phyloP scores from a whole-genome alignment of 2,113 vertebrate species.

The Elephantulus edwardii region DNA sequence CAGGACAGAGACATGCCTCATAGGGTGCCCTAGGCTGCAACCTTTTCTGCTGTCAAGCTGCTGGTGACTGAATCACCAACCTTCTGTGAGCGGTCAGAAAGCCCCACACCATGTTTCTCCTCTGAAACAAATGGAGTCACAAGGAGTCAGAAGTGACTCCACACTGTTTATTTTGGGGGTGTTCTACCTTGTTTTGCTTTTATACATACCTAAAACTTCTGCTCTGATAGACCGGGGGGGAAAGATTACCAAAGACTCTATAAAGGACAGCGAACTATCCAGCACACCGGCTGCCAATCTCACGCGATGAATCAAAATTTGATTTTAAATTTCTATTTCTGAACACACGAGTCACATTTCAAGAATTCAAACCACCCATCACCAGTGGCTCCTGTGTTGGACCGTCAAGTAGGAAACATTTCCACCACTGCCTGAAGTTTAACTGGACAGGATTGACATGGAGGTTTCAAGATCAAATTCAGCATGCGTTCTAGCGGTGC shows the following conservation, averaged over 20 bases:
- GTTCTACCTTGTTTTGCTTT: too few species aligned
- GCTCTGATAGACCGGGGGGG: too few species aligned
- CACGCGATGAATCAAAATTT: not conserved
- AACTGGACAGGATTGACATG: not conserved
- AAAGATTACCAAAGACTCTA: not conserved
- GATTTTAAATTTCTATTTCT: not conserved
- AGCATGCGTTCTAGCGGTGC: not conserved
- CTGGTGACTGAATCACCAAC: not conserved
- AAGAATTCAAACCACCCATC: not conserved
- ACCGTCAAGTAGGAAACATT: not conserved
- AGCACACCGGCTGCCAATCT: not conserved
- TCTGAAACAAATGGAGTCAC: not conserved
- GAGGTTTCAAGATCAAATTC: not conserved
- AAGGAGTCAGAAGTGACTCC: not conserved
- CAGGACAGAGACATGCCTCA: not conserved
- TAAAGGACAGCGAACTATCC: not conserved
- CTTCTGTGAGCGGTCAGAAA: not conserved
- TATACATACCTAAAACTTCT: not conserved
- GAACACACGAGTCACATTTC: not conserved
- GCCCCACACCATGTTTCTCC: not conserved
- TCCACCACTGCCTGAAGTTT: not conserved
- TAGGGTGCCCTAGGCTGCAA: not conserved
- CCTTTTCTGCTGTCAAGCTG: not conserved
- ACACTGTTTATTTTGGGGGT: not conserved
- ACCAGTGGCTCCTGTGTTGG: not conserved